Conservation (phyloP, 2,797 vertebrate species). For the Columba guinea region DNA sequence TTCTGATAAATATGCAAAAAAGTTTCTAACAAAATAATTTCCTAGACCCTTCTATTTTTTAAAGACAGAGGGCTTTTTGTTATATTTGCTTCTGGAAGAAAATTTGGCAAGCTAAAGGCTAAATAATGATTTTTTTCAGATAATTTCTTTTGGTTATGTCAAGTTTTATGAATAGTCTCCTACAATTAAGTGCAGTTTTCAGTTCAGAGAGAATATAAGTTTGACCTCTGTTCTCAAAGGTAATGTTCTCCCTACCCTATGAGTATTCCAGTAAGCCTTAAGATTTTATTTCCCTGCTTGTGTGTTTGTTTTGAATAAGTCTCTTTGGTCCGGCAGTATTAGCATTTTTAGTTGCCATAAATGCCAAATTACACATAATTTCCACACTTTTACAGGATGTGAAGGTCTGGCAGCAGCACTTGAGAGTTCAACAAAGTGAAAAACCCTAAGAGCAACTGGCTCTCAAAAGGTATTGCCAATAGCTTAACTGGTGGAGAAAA, state of each 20-base stretch:
- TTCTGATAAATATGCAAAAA: not conserved
- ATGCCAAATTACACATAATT: not conserved
- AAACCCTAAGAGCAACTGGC: not conserved
- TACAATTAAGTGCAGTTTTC: not conserved
- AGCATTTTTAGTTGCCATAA: not conserved
- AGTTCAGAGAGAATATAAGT: not conserved
- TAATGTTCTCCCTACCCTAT: not conserved
- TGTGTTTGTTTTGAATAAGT: not conserved
- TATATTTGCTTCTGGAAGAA: not conserved
- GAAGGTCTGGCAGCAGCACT: not conserved
- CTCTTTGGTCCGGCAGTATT: not conserved
- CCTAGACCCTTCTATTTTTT: not conserved
- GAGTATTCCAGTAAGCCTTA: not conserved
- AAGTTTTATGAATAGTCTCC: not conserved
- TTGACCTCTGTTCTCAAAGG: not conserved
- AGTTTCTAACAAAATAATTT: not conserved
- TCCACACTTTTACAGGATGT: not conserved
- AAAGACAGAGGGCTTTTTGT: accelerated
- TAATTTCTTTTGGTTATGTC: not conserved
- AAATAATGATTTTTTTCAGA: not conserved
- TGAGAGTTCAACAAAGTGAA: not conserved
- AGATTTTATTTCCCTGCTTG: not conserved
- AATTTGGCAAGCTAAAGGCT: not conserved
- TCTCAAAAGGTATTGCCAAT: not conserved
- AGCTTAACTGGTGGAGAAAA: not conserved